Evolutionary conservation across 2,113 vertebrate genomes (phyloP).

Genomic region (Stomatorhinus ivindoensis): DNA sequence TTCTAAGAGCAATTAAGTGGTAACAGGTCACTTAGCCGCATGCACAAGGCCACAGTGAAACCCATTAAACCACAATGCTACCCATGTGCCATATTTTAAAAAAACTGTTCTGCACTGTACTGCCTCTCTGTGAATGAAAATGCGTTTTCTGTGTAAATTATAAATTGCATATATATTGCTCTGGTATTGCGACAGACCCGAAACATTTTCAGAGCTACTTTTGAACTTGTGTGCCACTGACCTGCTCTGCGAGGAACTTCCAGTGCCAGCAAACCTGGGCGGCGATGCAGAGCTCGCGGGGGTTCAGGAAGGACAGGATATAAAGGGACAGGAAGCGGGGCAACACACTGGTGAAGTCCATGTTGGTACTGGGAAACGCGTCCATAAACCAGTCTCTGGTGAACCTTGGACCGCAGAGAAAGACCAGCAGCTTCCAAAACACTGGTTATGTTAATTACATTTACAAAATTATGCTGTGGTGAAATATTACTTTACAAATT

Average conservation of each 20-base stretch:
- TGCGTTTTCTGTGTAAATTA: neutral
- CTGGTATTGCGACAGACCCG: neutral
- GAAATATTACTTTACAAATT: neutral
- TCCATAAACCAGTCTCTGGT: constrained; percentile 59
- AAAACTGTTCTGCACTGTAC: neutral
- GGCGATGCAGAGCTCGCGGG: constrained; percentile 63
- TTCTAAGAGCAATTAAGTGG: neutral
- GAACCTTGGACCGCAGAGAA: constrained; percentile 49
- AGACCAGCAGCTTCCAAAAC: neutral
- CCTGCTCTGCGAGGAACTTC: constrained; percentile 80
- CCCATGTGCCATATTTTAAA: neutral
- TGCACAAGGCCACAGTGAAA: neutral
- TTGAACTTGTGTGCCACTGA: constrained; percentile 27
- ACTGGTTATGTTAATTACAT: neutral
- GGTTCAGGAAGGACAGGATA: constrained; percentile 73
- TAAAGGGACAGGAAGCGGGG: constrained; percentile 72
- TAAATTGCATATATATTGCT: neutral
- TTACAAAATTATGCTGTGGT: neutral
- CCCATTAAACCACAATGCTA: neutral
- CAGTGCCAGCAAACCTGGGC: constrained; percentile 79
- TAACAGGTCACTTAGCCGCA: neutral
- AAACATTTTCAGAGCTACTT: neutral
- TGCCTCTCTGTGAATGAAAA: neutral
- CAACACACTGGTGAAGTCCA: constrained; percentile 70
- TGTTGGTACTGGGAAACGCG: constrained; percentile 48